Conservation (phyloP, 23 tunicate genomes). For the Clavelina lepadiformis region DNA sequence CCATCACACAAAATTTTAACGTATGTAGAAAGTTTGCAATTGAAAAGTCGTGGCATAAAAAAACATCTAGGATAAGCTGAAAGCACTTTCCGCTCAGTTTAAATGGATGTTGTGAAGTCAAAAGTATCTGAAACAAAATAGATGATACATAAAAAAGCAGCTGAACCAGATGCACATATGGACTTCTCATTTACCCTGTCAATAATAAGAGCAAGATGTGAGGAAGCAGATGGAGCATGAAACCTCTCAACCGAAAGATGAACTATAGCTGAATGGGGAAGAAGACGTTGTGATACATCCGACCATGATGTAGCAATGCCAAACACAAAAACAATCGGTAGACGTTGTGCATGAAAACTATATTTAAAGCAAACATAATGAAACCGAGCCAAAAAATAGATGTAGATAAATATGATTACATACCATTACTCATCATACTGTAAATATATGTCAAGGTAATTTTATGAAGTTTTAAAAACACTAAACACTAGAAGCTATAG, state of each 20-base stretch:
- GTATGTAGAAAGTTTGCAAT: slow-evolving; percentile 51
- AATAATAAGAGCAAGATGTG: slow-evolving; percentile 55
- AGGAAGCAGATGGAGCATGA: slow-evolving; percentile 58
- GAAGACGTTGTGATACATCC: slow-evolving; percentile 42
- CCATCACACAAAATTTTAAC: slow-evolving; percentile 66
- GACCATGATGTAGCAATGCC: slow-evolving; percentile 82
- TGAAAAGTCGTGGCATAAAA: slow-evolving; percentile 81
- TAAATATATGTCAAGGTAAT: too few species aligned
- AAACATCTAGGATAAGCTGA: slow-evolving; percentile 59
- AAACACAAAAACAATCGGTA: slow-evolving; percentile 52
- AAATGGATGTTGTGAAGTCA: slow-evolving; percentile 47
- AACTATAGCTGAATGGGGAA: slow-evolving; percentile 50
- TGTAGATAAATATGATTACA: too few species aligned
- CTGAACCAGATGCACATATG: neutral
- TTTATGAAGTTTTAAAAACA: too few species aligned
- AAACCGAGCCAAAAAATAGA: too few species aligned
- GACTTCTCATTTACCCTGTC: slow-evolving; percentile 56
- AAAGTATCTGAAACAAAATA: slow-evolving; percentile 31
- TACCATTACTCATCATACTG: too few species aligned
- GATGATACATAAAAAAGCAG: neutral
- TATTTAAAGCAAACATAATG: too few species aligned
- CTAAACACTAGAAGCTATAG: too few species aligned
- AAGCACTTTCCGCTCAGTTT: slow-evolving; percentile 63
- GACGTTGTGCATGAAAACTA: slow-evolving; percentile 12
- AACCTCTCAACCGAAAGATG: slow-evolving; percentile 39